Evolutionary conservation across 2,888 invertebrate species (phyloP).

Genomic region (Andrena trimmerana): DNA sequence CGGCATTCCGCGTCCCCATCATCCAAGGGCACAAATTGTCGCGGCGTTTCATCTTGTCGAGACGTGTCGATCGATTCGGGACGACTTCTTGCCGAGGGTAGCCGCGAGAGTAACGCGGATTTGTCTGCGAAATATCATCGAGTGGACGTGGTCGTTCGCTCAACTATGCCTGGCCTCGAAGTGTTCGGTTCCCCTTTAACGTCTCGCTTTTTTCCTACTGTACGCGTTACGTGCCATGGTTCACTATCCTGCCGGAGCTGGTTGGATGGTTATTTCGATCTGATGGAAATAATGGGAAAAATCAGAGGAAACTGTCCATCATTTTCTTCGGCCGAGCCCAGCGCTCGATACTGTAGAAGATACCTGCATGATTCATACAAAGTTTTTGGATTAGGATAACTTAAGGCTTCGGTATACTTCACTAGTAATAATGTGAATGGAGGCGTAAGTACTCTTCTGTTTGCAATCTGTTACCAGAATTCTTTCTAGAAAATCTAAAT

Average conservation of each 20-base stretch:
- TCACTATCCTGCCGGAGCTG: neutral
- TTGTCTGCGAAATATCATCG: constrained; percentile 58
- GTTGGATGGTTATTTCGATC: neutral
- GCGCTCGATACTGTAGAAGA: too few species aligned
- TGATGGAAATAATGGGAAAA: neutral
- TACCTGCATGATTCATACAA: neutral
- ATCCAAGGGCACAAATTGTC: constrained; percentile 57
- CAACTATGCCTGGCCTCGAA: constrained; percentile 25
- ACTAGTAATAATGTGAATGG: too few species aligned
- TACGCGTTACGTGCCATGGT: constrained; percentile 22
- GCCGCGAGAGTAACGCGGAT: constrained; percentile 60
- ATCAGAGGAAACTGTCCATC: constrained; percentile 1
- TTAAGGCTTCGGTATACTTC: too few species aligned
- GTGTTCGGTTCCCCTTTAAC: constrained; percentile 26
- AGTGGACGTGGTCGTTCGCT: constrained; percentile 27
- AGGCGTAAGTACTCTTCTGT: too few species aligned
- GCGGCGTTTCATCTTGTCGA: constrained; percentile 46
- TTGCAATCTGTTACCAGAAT: too few species aligned
- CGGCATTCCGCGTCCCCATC: constrained; percentile 24
- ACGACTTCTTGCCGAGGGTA: constrained; percentile 66
- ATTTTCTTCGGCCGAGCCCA: neutral
- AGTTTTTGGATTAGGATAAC: neutral
- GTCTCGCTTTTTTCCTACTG: constrained; percentile 21
- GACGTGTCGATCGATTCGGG: constrained; percentile 61
- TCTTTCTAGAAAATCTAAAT: too few species aligned